Evolutionary conservation across 2,113 vertebrate genomes (phyloP).

Genomic region (Acanthisitta chloris): DNA sequence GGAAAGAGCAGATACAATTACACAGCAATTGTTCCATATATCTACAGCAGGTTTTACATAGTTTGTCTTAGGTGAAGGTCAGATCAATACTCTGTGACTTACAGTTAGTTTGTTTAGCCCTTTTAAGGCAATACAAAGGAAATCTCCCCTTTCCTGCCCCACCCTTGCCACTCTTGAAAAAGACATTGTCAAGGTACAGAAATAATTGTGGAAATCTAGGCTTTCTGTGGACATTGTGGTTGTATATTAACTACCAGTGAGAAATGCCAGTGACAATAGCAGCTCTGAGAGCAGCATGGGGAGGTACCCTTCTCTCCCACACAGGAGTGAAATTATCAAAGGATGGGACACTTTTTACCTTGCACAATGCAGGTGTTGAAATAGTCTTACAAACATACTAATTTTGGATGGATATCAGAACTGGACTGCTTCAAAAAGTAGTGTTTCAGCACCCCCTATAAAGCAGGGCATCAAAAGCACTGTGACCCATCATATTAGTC

Average conservation of each 20-base stretch:
- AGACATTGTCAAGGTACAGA: neutral
- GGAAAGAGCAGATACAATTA: neutral
- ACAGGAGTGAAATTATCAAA: neutral
- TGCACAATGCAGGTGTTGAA: neutral
- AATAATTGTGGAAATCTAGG: neutral
- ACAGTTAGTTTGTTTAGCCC: neutral
- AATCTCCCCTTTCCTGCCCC: constrained; percentile 28
- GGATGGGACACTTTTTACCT: neutral
- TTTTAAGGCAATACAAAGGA: constrained; percentile 17
- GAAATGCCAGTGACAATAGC: neutral
- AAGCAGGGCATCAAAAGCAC: neutral
- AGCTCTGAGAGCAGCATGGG: neutral
- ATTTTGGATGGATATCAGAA: neutral
- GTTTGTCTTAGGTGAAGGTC: constrained; percentile 26
- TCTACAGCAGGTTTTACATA: neutral
- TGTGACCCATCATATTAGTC: neutral
- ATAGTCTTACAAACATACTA: neutral
- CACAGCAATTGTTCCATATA: neutral
- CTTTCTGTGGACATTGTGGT: constrained; percentile 36
- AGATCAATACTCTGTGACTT: neutral
- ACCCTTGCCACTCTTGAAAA: constrained; percentile 17
- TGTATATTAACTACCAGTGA: constrained; percentile 42
- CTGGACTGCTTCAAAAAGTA: neutral
- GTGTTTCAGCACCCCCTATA: neutral
- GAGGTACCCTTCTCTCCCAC: neutral